Base-by-base conservation (phyloP, 1,140 invertebrate species). In the Eupeodes corollae region DNA sequence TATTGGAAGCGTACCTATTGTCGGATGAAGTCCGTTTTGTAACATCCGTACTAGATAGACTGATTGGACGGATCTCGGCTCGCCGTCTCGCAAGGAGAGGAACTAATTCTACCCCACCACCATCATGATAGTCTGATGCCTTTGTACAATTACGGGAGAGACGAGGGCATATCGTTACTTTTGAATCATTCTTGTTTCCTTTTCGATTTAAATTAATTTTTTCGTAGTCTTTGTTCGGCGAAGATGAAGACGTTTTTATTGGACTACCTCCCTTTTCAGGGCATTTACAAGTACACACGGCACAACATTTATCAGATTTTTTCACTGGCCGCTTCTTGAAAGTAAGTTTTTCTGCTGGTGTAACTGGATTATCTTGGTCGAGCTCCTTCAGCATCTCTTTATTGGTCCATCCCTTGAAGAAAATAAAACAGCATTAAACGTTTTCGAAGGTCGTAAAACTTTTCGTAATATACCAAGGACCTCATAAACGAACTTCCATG, bases 51-150 rank as follows among this genome's bases (percentile, higher is more conserved):
- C 69, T 73, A 46, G 73, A 68, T 14, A 78, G 58, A 32, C 70
- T 71, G 42, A 70, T 63, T 50, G 64, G 63, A 13, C 57, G 55
- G 57, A 60, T 50, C 52, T 55, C 52, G 51, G 61, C 69, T 47
- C 68, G 56, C 53, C 75, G 61, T 45, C 71, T 71, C 10, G 76
- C 77, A 49, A 82, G 61, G 32, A 81, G 55, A 10, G 78, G 77
- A 40, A 79, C 79, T 55, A 81, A 67, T 67, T 81, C 79, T 39
- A 80, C 73, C 33, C 78, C 79, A 9, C 75, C 76, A 18, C 67
- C 77, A 1, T 43, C 48, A 6, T 10, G 42, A 9, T 35, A 8
- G 9, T 18, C 19, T 12, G 18, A 34, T 11, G 14, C 33, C n/a
- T 18, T 12, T 21, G 16, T 42, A 18, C 45, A 48, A 16, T 48